Evolutionary conservation across 2,888 invertebrate species (phyloP).

Genomic region (Alloscopus bannaensis): DNA sequence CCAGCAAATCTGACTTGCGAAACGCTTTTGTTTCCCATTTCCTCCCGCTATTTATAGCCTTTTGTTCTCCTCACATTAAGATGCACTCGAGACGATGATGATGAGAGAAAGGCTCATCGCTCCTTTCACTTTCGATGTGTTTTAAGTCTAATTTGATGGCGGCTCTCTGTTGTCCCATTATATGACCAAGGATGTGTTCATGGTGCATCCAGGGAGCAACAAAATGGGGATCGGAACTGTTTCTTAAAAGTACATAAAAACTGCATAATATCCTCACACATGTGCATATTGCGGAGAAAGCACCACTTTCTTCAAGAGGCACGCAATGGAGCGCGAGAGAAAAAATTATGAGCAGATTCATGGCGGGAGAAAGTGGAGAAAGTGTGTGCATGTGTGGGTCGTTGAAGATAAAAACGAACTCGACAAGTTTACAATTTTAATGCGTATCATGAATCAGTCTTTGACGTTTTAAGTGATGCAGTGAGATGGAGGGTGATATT

Average conservation of each 20-base stretch:
- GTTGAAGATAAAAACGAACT: slow-evolving; percentile 12
- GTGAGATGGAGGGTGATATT: not conserved
- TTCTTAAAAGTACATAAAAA: not conserved
- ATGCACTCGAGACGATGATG: slow-evolving; percentile 16
- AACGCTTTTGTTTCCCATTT: slow-evolving; percentile 36
- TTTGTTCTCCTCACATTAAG: slow-evolving; percentile 20
- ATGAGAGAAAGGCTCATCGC: not conserved
- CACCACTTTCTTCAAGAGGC: no score
- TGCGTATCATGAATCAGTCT: slow-evolving; percentile 36
- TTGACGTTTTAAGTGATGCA: slow-evolving; percentile 46
- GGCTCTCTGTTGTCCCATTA: not conserved
- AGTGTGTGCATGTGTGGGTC: not conserved
- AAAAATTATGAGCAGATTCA: no score
- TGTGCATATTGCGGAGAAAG: not conserved
- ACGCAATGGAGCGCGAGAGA: no score
- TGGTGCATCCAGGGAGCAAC: no score
- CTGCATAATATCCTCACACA: not conserved
- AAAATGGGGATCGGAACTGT: slow-evolving; percentile 1
- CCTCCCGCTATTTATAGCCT: slow-evolving; percentile 18
- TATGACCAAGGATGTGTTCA: not conserved
- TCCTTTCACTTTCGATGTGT: not conserved
- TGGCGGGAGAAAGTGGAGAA: not conserved
- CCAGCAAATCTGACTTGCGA: slow-evolving; percentile 37
- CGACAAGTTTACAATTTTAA: slow-evolving; percentile 31
- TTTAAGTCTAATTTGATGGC: slow-evolving; percentile 21